Conservation (phyloP, 1,140 invertebrate species). For the Micrasema minimum region DNA sequence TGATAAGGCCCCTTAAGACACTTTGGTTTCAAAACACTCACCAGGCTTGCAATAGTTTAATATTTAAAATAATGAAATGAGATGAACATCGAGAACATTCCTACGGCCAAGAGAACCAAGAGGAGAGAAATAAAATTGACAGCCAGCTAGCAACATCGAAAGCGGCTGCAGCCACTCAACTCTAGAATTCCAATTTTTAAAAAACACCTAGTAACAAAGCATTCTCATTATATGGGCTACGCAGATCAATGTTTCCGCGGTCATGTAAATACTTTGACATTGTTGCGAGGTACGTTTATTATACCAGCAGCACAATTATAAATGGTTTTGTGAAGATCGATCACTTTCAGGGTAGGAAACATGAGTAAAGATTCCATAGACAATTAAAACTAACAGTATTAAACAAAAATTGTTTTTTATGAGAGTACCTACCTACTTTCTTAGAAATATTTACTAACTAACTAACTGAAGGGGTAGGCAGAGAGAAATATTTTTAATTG, state of each 20-base stretch:
- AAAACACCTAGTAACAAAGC: conserved; percentile 9
- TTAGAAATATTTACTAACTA: too few species aligned
- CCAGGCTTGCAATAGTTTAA: conserved; percentile 47
- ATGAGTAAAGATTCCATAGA: conserved; percentile 5
- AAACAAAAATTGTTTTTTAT: too few species aligned
- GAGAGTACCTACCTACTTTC: too few species aligned
- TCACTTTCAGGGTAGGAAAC: conserved; percentile 7
- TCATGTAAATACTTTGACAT: conserved; percentile 59
- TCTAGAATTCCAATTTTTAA: background rate
- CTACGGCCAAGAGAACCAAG: conserved; percentile 8
- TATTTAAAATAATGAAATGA: conserved; percentile 43
- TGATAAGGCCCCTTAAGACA: conserved; percentile 40
- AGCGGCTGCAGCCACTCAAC: background rate
- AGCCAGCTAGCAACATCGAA: conserved; percentile 28
- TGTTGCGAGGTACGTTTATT: conserved; percentile 5
- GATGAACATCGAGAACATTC: conserved; percentile 35
- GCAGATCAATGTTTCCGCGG: conserved; percentile 63
- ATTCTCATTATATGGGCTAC: too few species aligned
- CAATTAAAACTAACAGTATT: background rate
- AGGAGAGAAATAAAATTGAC: conserved; percentile 34
- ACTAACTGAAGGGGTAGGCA: too few species aligned
- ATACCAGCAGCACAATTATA: background rate
- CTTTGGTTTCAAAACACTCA: conserved; percentile 37
- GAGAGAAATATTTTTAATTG: too few species aligned
- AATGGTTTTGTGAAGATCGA: conserved; percentile 4